A percentile compares a stretch with the other conserved stretches of the same genome.
Evolutionary conservation across 2,797 vertebrate species (phyloP).

Genomic region (Podarcis lilfordi): DNA sequence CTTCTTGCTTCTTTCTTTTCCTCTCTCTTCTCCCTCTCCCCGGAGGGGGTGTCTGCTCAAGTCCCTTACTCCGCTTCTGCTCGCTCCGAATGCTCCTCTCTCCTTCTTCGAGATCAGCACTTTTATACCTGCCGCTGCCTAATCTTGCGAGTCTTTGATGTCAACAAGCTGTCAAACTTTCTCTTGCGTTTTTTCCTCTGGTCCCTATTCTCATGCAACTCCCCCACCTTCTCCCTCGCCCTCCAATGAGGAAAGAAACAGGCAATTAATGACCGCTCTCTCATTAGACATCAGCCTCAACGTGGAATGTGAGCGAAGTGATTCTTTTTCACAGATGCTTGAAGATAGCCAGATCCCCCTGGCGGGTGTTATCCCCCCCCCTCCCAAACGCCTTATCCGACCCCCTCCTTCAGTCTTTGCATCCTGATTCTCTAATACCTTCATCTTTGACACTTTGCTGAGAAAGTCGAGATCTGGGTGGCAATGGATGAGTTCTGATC

Average conservation of each 20-base stretch:
- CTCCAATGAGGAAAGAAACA: constrained; percentile 45
- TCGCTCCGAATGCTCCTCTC: not conserved
- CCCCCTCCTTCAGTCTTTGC: not conserved
- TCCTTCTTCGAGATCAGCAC: not conserved
- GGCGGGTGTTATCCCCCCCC: not conserved
- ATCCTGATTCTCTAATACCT: not conserved
- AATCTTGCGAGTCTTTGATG: constrained; percentile 75
- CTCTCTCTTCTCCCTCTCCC: not conserved
- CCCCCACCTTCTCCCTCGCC: not conserved
- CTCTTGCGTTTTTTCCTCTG: constrained; percentile 72
- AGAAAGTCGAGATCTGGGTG: not conserved
- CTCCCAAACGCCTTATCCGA: no score
- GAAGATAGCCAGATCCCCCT: not conserved
- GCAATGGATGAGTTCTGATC: no score
- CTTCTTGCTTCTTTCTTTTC: no score
- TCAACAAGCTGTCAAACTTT: constrained; percentile 74
- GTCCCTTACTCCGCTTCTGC: no score
- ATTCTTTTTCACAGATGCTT: not conserved
- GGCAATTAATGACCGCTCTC: not conserved
- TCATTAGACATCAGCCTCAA: not conserved
- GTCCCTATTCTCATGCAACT: constrained; percentile 73
- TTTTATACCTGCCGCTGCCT: constrained; percentile 16
- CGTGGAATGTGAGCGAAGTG: not conserved
- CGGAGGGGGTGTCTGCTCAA: not conserved
- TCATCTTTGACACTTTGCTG: not conserved